Percentiles rank a stretch among this genome's conserved stretches.
Evolutionary conservation across 2,888 invertebrate species (phyloP).

Genomic region (Rhopalosiphum nymphaeae): DNA sequence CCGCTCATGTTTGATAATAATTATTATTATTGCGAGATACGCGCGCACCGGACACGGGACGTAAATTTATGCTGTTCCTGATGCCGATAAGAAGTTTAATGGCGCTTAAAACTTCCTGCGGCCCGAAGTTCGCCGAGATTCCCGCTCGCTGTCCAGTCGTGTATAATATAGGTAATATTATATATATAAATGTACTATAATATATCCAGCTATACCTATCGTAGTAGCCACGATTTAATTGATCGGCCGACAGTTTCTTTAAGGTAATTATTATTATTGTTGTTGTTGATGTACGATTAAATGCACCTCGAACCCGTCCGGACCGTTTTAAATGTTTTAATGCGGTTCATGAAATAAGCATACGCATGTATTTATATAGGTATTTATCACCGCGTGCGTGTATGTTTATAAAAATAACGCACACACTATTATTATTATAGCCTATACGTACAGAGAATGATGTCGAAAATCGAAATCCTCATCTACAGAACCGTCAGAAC

Average conservation of each 20-base stretch:
- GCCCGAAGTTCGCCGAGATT: constrained; percentile 34
- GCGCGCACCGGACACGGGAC: background rate
- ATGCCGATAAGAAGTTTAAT: constrained; percentile 43
- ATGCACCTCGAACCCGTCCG: constrained; percentile 4
- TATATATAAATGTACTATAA: background rate
- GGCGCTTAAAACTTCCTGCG: constrained; percentile 33
- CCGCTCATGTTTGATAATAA: background rate
- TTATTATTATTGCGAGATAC: background rate
- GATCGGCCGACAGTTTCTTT: background rate
- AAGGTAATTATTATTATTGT: background rate
- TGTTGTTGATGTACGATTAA: constrained; percentile 23
- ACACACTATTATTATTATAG: background rate
- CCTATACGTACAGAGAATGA: background rate
- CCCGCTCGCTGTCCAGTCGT: background rate
- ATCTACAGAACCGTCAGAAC: background rate
- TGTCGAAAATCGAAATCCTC: background rate
- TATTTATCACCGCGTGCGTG: background rate
- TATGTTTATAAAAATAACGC: background rate
- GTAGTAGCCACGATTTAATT: background rate
- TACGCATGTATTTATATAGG: background rate
- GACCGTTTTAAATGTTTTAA: background rate
- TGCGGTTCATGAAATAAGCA: background rate
- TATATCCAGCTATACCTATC: background rate
- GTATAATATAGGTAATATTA: background rate
- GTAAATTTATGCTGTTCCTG: constrained; percentile 29